Evolutionary conservation across 1,140 invertebrate species (phyloP).

Genomic region (Sarcophaga peregrina): DNA sequence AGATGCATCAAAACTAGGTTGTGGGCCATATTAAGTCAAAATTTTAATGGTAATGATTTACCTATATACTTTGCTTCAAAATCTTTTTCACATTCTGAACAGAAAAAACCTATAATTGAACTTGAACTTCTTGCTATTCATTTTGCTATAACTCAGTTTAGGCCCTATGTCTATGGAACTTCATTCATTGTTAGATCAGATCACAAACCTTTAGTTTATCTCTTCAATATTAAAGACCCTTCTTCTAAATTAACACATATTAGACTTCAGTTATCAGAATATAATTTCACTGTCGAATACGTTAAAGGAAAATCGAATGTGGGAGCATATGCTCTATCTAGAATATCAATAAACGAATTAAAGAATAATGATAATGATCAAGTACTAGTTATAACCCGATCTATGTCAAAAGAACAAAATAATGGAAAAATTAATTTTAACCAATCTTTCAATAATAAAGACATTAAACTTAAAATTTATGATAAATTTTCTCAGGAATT

Average conservation of each 20-base stretch:
- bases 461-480: background rate
- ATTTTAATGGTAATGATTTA: conserved; percentile 17
- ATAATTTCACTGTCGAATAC: background rate
- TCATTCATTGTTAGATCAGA: background rate
- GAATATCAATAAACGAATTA: background rate
- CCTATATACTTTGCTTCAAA: background rate
- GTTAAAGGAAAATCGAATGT: background rate
- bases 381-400: background rate
- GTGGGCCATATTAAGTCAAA: background rate
- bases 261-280: background rate
- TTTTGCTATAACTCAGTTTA: background rate
- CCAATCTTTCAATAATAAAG: background rate
- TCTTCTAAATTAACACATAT: background rate
- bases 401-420: background rate
- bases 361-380: background rate
- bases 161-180: background rate
- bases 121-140: background rate
- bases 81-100: background rate
- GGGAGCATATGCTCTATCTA: background rate
- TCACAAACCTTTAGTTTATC: background rate
- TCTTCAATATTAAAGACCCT: conserved; percentile 2
- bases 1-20: background rate
- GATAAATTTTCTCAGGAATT: background rate
- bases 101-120: background rate
- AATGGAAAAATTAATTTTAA: background rate